A percentile compares a stretch with the other conserved stretches of the same genome.
Evolutionary conservation across 2,888 invertebrate species (phyloP).

Genomic region (Ephialtes manifestator): DNA sequence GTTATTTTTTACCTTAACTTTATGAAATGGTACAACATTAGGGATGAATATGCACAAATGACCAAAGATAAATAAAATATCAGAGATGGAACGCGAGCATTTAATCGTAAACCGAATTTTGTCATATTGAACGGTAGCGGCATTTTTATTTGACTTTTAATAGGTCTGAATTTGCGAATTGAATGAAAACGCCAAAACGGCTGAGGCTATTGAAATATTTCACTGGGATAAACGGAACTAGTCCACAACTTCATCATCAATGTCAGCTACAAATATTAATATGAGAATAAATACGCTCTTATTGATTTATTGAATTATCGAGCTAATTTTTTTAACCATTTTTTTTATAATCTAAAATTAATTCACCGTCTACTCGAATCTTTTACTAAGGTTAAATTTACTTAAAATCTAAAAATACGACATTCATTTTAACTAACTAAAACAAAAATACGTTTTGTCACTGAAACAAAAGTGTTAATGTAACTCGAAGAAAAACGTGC

Average conservation of each 20-base stretch:
- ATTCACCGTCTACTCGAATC: neutral
- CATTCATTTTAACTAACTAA: too few relatives aligned
- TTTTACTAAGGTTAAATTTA: too few relatives aligned
- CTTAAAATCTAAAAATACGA: too few relatives aligned
- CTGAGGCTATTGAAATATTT: neutral
- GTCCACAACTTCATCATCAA: too few relatives aligned
- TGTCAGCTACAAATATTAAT: too few relatives aligned
- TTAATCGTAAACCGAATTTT: neutral
- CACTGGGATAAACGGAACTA: neutral
- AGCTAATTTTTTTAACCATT: neutral
- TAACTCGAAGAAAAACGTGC: too few relatives aligned
- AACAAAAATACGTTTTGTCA: too few relatives aligned
- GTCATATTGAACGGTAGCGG: neutral
- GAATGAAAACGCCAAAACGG: neutral
- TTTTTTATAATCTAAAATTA: neutral
- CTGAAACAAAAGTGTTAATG: too few relatives aligned
- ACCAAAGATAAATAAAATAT: neutral
- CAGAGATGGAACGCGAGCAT: neutral
- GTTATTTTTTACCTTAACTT: too few relatives aligned
- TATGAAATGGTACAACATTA: too few relatives aligned
- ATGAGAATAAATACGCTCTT: too few relatives aligned
- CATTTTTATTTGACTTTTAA: neutral
- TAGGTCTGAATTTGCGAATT: neutral
- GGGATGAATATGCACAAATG: neutral
- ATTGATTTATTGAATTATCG: too few relatives aligned